Conservation (phyloP, 2,113 vertebrate species). For the Collichthys lucidus region DNA sequence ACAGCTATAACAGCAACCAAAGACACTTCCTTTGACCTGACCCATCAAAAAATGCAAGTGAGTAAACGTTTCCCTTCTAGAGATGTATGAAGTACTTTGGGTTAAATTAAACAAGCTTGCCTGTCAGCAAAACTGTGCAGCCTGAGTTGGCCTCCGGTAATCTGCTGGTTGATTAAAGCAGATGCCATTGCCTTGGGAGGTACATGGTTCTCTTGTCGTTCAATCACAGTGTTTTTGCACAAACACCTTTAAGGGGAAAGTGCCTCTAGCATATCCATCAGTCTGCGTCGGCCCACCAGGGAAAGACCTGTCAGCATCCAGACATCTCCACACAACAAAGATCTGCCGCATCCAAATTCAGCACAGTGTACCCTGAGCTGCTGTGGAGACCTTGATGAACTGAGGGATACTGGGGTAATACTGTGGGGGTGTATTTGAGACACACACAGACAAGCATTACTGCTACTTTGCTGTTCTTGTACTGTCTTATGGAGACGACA, state of each 20-base stretch:
- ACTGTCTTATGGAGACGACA: constrained; percentile 22
- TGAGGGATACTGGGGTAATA: constrained; percentile 25
- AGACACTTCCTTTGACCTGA: neutral
- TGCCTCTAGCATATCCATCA: constrained; percentile 60
- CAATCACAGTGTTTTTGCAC: constrained; percentile 40
- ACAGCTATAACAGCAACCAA: neutral
- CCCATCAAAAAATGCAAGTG: neutral
- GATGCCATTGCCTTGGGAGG: constrained; percentile 37
- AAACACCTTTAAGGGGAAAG: constrained; percentile 57
- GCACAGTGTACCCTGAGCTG: constrained; percentile 31
- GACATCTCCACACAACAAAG: constrained; percentile 38
- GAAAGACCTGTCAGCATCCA: constrained; percentile 56
- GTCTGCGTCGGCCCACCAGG: constrained; percentile 36
- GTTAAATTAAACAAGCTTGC: constrained; percentile 8
- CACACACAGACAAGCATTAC: constrained; percentile 17
- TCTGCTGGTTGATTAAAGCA: constrained; percentile 39
- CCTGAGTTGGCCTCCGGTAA: constrained; percentile 33
- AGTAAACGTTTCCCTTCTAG: neutral
- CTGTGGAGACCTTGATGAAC: constrained; percentile 41
- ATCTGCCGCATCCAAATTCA: constrained; percentile 53
- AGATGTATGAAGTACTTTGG: constrained; percentile 13
- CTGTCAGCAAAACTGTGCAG: constrained; percentile 36
- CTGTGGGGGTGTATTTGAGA: constrained; percentile 15
- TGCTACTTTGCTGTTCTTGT: constrained; percentile 42
- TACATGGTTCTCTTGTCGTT: constrained; percentile 50